Conservation (phyloP, 2,888 invertebrate species). For the Ischnus inquisitorius region DNA sequence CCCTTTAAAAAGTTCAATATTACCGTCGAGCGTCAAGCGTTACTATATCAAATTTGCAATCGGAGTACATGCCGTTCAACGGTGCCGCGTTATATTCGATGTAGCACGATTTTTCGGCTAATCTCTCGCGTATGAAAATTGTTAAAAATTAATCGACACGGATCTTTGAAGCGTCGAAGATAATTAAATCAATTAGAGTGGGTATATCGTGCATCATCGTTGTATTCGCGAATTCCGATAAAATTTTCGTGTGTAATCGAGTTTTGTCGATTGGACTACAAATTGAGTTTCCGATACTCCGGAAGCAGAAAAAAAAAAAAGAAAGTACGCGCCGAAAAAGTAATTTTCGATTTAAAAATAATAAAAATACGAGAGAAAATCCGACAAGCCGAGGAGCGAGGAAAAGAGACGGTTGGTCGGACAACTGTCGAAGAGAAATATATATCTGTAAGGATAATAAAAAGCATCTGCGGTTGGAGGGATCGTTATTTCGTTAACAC, state of each 20-base stretch:
- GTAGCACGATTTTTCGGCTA: not conserved
- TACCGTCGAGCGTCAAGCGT: not conserved
- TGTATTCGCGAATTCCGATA: not conserved
- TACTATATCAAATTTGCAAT: not conserved
- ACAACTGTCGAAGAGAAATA: not conserved
- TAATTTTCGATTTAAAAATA: not conserved
- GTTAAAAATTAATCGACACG: not conserved
- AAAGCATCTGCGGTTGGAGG: slow-evolving; percentile 6
- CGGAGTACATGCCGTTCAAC: not conserved
- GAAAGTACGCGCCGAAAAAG: not conserved
- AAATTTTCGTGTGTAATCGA: not conserved
- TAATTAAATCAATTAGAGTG: not conserved
- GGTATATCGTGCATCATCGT: not conserved
- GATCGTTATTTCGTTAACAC: slow-evolving; percentile 32
- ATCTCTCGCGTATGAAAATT: not conserved
- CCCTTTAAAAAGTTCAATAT: too few relatives aligned
- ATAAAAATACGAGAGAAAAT: not conserved
- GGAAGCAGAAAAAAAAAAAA: not conserved
- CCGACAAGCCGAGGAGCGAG: not conserved
- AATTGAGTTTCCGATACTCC: not conserved
- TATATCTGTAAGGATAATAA: slow-evolving; percentile 13
- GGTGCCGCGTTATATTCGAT: not conserved
- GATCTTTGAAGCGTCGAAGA: not conserved
- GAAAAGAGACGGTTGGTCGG: not conserved
- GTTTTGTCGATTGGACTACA: not conserved